Percentiles rank a stretch among this genome's conserved stretches.
Evolutionary conservation across 2,888 invertebrate species (phyloP).

Genomic region (Caenorhabditis uteleia): DNA sequence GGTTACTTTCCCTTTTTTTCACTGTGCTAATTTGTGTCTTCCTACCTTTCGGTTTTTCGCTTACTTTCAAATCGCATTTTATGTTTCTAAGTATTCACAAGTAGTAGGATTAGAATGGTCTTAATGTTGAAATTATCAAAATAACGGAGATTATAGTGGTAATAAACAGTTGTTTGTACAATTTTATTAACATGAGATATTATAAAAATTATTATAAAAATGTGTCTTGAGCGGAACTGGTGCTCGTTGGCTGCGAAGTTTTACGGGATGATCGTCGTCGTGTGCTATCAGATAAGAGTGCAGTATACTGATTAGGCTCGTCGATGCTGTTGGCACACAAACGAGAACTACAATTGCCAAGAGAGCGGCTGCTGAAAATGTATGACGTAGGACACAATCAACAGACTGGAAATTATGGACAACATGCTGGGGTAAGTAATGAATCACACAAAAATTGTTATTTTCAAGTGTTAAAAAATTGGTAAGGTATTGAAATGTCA

Average conservation of each 20-base stretch:
- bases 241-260: conserved; percentile 61
- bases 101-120: too few species aligned
- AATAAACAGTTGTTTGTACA: too few species aligned
- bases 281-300: conserved; percentile 59
- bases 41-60: too few species aligned
- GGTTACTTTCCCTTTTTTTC: too few species aligned
- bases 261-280: conserved; percentile 56
- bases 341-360: conserved; percentile 49
- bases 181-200: too few species aligned
- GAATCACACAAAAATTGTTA: background rate
- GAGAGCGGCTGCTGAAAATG: conserved; percentile 39
- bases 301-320: conserved; percentile 63
- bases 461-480: too few species aligned
- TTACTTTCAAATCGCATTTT: too few species aligned
- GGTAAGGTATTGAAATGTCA: too few species aligned
- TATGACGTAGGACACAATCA: background rate
- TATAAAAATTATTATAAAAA: conserved; percentile 52
- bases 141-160: too few species aligned
- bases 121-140: too few species aligned
- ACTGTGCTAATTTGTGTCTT: too few species aligned
- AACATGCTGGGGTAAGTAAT: background rate
- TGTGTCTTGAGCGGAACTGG: conserved; percentile 67
- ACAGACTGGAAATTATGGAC: background rate
- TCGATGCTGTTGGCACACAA: conserved; percentile 47
- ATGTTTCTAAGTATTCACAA: too few species aligned